Conservation (phyloP, 2,888 invertebrate species). For the Psococerastis gibbosa region DNA sequence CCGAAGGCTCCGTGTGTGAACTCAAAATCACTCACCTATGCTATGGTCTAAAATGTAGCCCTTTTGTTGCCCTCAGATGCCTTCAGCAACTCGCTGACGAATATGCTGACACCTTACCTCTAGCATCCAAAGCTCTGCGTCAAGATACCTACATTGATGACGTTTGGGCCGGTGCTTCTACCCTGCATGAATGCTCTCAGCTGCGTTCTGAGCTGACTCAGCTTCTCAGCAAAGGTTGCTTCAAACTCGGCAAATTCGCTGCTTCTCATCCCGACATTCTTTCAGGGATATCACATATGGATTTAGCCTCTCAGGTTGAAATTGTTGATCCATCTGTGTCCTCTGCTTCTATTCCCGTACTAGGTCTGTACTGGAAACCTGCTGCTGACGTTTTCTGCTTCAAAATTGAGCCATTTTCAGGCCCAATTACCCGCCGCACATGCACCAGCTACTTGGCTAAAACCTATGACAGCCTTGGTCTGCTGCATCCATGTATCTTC, state of each 20-base stretch:
- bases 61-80: slow-evolving; percentile 14
- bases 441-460: slow-evolving; percentile 7
- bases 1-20: slow-evolving; percentile 11
- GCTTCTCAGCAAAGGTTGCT: neutral
- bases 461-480: slow-evolving; percentile 10
- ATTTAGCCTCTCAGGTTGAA: neutral
- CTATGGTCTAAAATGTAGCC: slow-evolving; percentile 16
- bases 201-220: neutral
- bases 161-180: neutral
- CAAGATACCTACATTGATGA: slow-evolving; percentile 18
- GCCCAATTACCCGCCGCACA: slow-evolving; percentile 1
- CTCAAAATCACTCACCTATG: slow-evolving; percentile 15
- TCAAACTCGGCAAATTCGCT: neutral
- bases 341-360: slow-evolving; percentile 1
- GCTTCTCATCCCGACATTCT: neutral
- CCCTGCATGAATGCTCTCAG: neutral
- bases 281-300: neutral
- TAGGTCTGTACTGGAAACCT: slow-evolving; percentile 11
- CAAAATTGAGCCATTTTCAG: neutral
- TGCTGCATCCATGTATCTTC: slow-evolving; percentile 9
- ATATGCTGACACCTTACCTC: slow-evolving; percentile 12
- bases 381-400: slow-evolving; percentile 1
- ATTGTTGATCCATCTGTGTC: neutral
- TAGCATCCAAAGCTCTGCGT: slow-evolving; percentile 12
- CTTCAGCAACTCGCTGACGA: slow-evolving; percentile 15